These are phyloP conservation scores for Hylyphantes graminicola DNA, from an alignment of 1,140 invertebrate genomes.

Conservation along the genomic window DNA sequence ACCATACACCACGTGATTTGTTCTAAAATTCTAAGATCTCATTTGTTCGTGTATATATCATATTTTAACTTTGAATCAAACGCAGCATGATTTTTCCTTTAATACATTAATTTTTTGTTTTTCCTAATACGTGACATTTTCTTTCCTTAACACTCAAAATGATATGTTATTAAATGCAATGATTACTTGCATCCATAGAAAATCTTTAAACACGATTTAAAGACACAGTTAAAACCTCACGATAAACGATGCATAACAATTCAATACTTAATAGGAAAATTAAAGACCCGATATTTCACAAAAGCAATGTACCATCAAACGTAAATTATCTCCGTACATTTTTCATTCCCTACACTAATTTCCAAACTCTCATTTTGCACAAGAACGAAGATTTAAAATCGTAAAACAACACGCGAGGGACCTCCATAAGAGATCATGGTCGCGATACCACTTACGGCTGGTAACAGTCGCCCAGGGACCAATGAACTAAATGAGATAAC, in stretches of 20 bases:
- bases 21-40: too few relatives aligned
- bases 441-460: slow-evolving; percentile 37
- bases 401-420: slow-evolving; percentile 35
- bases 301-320: slow-evolving; percentile 11
- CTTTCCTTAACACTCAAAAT: too few relatives aligned
- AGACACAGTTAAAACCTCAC: not conserved
- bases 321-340: slow-evolving; percentile 23
- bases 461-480: slow-evolving; percentile 17
- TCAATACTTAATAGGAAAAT: not conserved
- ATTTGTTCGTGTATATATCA: too few relatives aligned
- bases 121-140: not conserved
- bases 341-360: slow-evolving; percentile 27
- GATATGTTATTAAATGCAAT: too few relatives aligned
- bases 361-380: slow-evolving; percentile 6
- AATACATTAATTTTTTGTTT: not conserved
- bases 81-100: too few relatives aligned
- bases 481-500: slow-evolving; percentile 53
- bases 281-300: not conserved
- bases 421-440: not conserved
- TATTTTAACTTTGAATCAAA: too few relatives aligned
- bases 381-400: slow-evolving; percentile 35
- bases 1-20: too few relatives aligned
- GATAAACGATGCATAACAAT: not conserved
- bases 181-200: too few relatives aligned
- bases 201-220: too few relatives aligned